Evolutionary conservation across 2,113 vertebrate species (phyloP), one percentile per base, ranked within the genome.

Genomic region (Ctenodactylus gundi): DNA sequence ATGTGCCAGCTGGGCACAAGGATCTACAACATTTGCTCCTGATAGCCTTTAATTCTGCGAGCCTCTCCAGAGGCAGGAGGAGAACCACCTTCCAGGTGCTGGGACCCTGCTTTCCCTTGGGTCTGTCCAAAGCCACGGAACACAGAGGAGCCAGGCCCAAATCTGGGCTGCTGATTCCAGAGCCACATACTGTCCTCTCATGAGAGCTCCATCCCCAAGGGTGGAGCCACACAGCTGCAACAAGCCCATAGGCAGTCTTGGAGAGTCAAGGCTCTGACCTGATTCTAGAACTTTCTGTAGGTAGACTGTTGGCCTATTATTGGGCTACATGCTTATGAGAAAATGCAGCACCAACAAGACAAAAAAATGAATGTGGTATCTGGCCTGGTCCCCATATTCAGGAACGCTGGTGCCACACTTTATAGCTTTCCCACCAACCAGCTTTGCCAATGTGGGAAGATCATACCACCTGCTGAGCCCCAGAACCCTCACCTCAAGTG

Each of bases 21-120:
- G 21, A 53, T 5, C 3, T 2, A 1, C 9, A 25, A 29, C 2
- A 27, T 29, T n/a, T 1, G 0, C 3, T 21, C 9, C 4, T 1
- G 2, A 9, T 49, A 41, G 81, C 55, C 7, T 41, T 88, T 34
- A 36, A 8, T 60, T 80, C 44, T 64, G n/a, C 77, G 44, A 55
- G 34, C 51, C 7, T 20, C 65, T 78, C 46, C 5, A 9, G 68
- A 29, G 13, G 21, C 29, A 68, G 41, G 13, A 67, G 27, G 51
- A 44, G 9, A 67, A 21, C 7, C n/a, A 41, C 77, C n/a, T 39
- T 49, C 68, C 9, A 89, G n/a, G n/a, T 2, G 27, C 17, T 13
- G 44, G 27, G 39, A 75, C 51, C 9, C 39, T 31, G 78, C 17
- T 49, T 88, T 83, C 39, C 64, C 46, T 70, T 41, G 31, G 20